Evolutionary conservation across 2,113 vertebrate genomes (phyloP).

Genomic region (Phoenicopterus ruber): DNA sequence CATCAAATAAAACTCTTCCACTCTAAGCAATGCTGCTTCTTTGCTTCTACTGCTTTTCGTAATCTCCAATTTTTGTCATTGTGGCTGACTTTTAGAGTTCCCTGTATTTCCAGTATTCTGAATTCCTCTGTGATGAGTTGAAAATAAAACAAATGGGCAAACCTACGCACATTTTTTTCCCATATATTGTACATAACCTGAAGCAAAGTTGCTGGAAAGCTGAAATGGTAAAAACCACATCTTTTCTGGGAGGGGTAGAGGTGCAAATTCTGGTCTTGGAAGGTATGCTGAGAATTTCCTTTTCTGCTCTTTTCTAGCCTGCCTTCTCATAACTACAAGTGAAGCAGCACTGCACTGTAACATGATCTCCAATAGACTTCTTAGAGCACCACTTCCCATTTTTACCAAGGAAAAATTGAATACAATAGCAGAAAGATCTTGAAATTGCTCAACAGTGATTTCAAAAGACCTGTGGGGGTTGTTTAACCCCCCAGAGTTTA

Average conservation of each 20-base stretch:
- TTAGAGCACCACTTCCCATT: not conserved
- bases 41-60: not conserved
- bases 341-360: not conserved
- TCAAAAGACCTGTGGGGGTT: not conserved
- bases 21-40: not conserved
- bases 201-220: not conserved
- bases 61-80: not conserved
- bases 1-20: slow-evolving; percentile 42
- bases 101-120: not conserved
- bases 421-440: slow-evolving; percentile 20
- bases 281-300: not conserved
- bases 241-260: not conserved
- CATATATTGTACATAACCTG: not conserved
- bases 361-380: not conserved
- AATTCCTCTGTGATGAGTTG: not conserved
- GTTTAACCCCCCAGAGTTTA: not conserved
- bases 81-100: not conserved
- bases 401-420: slow-evolving; percentile 25
- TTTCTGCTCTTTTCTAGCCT: not conserved
- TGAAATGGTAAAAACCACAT: not conserved
- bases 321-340: not conserved
- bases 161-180: not conserved
- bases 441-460: not conserved
- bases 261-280: not conserved
- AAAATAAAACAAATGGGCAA: not conserved